Base-by-base conservation (phyloP, 1,140 invertebrate genomes). In the Anoplolepis gracilipes region DNA sequence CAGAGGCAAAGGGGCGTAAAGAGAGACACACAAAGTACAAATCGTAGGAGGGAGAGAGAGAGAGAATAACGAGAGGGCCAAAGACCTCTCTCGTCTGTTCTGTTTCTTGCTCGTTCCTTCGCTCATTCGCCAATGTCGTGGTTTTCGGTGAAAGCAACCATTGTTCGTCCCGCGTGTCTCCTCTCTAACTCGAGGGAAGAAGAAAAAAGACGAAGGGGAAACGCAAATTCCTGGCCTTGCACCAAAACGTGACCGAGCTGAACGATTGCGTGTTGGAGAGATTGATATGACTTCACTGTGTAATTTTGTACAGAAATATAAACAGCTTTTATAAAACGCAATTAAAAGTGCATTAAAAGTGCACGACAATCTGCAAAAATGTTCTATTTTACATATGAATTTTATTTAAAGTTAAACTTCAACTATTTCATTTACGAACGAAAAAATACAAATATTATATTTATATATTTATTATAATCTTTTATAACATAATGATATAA, bases 131-230 rank as follows among this genome's bases (percentile, higher is more conserved):
- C 33, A 72, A 70, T 59, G 87, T 79, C 61, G 85, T 25, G 39
- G 79, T 90, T 90, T 90, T 90, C 53, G 79, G 76, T 87, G 85
- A 90, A 90, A 90, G 88, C 85, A 59, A 72, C 30, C 88, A 84
- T 90, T 90, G 88, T 90, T 78, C 77, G 33, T 25, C 30, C 33
- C n/a, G 16, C 30, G 33, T 55, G 65, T 65, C 86, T 75, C 28
- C 33, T 64, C 57, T 81, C 49, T 16, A 25, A 1, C 19, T 0
- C 4, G 25, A 73, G 53, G 77, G 65, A 84, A 72, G 25, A 87
- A 77, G 39, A 69, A 28, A 49, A 16, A 53, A 11, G 62, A 28
- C n/a, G n/a, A 55, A 42, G 16, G 28, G 8, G 30, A 2, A 59
- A 46, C 33, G 30, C n/a, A 13, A 28, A n/a, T 28, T 59, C 22